Base-by-base conservation (phyloP, 2,113 vertebrate species). In the Tauraco erythrolophus region DNA sequence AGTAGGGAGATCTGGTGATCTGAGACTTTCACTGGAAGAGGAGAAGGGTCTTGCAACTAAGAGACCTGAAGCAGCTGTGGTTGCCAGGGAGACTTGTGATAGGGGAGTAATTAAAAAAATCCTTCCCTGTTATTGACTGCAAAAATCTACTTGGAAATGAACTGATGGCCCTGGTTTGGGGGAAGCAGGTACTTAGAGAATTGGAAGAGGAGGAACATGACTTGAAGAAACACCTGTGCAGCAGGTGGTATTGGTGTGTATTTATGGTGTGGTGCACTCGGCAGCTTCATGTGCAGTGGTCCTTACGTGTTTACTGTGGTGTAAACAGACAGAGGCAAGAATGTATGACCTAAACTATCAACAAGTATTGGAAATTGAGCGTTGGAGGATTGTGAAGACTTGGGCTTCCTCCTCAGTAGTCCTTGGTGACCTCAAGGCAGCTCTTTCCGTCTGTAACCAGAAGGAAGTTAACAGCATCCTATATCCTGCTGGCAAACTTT, bases 331-430 rank as follows among this genome's bases (percentile, higher is more conserved):
- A 4, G 24, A 71, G 24, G 35, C 57, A 53, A 66, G 12, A 45
- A 11, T 0, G 9, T 23, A 4, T 19, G 4, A 0, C 21, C n/a
- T 9, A 1, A 48, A 6, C 19, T 14, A 2, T 6, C 43, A 31
- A 0, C 31, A 18, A 8, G n/a, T 23, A 1, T 1, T 23, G 31
- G 43, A 12, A 78, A 5, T 8, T 9, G 77, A 39, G 18, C 2
- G 24, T 0, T 74, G 71, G n/a, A 66, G 51, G 11, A 2, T 14
- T 28, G 30, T 6, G 68, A 9, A 33, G 24, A 15, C 21, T 51
- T 60, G 9, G 24, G 25, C 30, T 23, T 74, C 8, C 33, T 30
- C 28, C 16, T 54, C 7, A 10, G 25, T 3, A 28, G 11, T 19
- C 39, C 48, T 14, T 18, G 22, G 14, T 68, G 53, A 11, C 17